A percentile compares a stretch with the other conserved stretches of the same genome.
Conservation (phyloP, 92 coral and sea anemone species). For the Montipora capitata region DNA sequence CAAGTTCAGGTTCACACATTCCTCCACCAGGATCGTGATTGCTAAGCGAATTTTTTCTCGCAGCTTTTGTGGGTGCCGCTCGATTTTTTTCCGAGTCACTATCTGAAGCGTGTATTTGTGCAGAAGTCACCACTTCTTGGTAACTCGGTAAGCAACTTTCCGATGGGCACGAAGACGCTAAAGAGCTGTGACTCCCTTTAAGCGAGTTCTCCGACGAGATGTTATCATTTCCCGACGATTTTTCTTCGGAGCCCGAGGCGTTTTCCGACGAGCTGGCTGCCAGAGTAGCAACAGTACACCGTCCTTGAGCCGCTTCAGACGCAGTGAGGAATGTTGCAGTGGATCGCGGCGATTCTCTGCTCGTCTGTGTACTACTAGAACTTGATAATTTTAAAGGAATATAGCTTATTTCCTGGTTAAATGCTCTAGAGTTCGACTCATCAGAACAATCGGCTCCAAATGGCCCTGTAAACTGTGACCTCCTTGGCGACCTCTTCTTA, state of each 20-base stretch:
- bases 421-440: conserved; percentile 51
- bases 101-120: conserved; percentile 84
- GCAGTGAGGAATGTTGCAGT: conserved; percentile 91
- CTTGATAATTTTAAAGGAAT: conserved; percentile 84
- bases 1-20: conserved; percentile 5
- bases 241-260: conserved; percentile 81
- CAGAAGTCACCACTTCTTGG: conserved; percentile 78
- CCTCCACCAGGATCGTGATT: conserved; percentile 50
- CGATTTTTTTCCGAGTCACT: conserved; percentile 83
- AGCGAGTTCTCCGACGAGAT: conserved; percentile 84
- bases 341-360: conserved; percentile 91
- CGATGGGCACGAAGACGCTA: conserved; percentile 84
- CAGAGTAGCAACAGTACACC: conserved; percentile 70
- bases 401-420: conserved; percentile 72
- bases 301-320: conserved; percentile 82
- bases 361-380: conserved; percentile 89
- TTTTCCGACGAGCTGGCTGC: conserved; percentile 81
- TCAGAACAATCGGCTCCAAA: conserved; percentile 58
- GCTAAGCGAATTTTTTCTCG: conserved; percentile 5
- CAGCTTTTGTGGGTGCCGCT: not conserved
- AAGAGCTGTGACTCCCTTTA: conserved; percentile 85
- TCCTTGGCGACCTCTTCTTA: conserved; percentile 54
- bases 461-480: conserved; percentile 22
- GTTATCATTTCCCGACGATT: conserved; percentile 78
- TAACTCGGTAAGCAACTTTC: conserved; percentile 76